Conservation (phyloP, 2,113 vertebrate genomes). For the Notechis scutatus region DNA sequence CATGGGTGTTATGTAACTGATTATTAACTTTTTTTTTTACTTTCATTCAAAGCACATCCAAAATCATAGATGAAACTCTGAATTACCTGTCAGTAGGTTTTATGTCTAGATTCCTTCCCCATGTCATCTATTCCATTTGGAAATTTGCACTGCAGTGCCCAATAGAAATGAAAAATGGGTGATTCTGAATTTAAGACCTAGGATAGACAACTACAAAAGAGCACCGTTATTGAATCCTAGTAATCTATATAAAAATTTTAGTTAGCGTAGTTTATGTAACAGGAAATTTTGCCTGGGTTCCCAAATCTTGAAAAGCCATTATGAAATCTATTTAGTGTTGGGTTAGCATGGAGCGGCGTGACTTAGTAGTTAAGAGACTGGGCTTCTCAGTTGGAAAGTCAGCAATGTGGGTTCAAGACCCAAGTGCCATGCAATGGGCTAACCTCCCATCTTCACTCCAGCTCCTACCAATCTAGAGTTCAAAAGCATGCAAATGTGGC, state of each 20-base stretch:
- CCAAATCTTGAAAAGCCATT: neutral
- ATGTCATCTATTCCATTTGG: neutral
- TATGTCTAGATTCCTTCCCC: neutral
- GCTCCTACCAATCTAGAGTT: neutral
- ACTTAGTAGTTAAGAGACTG: neutral
- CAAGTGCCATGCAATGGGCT: neutral
- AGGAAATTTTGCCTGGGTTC: neutral
- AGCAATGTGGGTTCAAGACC: neutral
- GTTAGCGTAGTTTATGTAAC: neutral
- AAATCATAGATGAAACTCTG: accelerated
- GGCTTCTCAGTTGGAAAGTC: neutral
- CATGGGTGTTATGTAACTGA: constrained; percentile 42
- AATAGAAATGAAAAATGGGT: neutral
- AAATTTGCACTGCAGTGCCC: neutral
- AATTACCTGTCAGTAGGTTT: accelerated
- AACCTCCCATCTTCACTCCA: neutral
- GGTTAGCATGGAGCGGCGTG: neutral
- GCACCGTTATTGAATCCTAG: neutral
- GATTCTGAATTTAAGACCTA: neutral
- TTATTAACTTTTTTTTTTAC: constrained; percentile 31
- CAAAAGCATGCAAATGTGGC: neutral
- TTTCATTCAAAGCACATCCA: neutral
- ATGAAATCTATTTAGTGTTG: neutral
- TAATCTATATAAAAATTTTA: neutral
- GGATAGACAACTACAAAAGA: neutral